Base-by-base conservation (phyloP, 2,797 vertebrate genomes). In the Chelonia mydas region DNA sequence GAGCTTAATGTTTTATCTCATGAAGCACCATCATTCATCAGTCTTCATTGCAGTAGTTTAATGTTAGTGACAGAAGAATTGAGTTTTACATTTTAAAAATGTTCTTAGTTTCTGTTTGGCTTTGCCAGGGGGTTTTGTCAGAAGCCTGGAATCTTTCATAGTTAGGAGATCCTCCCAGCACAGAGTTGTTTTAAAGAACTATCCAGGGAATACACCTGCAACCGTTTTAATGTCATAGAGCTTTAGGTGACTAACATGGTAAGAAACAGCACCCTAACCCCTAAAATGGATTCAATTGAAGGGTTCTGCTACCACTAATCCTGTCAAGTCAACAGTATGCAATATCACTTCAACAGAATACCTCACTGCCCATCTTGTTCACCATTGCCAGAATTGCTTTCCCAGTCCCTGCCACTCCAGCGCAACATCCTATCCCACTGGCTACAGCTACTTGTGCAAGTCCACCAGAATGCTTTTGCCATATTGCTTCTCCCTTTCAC, bases 1-100 rank as follows among this genome's bases (percentile, higher is more conserved):
- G 97, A 98, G 98, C 98, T 98, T 98, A 98, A 98, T 98, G 96
- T 97, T 96, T 98, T 97, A 96, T 97, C 97, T 98, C 96, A 88
- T 31, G 95, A 96, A 96, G 96, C 92, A 93, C 94, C 95, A 89
- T 97, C 81, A 95, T 98, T 98, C 98, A 98, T 96, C 27, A 8
- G 37, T 96, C 96, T 97, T 79, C 95, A 96, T 87, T 97, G 95
- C 85, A 87, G 97, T 59, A 97, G 85, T 98, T 98, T 97, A 98
- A 98, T 94, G 96, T 86, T 95, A 92, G 94, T 96, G 96, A 95
- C 92, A 90, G 91, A 90, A 50, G 9, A 96, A 97, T 91, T 83
- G 87, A 96, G 96, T 97, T 98, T 92, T 97, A 96, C 92, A 87
- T 92, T 96, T 91, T 87, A 81, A 0, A 92, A 97, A 97, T 84